Conservation (phyloP, 2,888 invertebrate genomes). For the Drosophila macrospina region DNA sequence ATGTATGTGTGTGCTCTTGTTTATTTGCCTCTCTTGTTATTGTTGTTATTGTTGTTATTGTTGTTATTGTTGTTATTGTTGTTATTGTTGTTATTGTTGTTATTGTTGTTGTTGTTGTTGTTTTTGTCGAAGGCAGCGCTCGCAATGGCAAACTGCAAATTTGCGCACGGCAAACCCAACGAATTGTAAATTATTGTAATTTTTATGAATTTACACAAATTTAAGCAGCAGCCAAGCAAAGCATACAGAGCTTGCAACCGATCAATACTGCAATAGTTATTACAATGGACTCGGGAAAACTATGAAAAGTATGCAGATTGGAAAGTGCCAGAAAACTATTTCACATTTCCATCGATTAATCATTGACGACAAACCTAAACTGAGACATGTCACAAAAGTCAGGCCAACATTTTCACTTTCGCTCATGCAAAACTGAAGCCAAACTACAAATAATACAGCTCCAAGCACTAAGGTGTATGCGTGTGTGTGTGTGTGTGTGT, state of each 20-base stretch:
- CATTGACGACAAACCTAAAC: conserved; percentile 38
- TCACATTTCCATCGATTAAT: conserved; percentile 58
- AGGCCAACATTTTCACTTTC: conserved; percentile 65
- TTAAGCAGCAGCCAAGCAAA: conserved; percentile 47
- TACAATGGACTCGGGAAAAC: too few relatives aligned
- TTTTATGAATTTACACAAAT: conserved; percentile 59
- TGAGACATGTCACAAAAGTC: conserved; percentile 50
- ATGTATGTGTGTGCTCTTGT: conserved; percentile 39
- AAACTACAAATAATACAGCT: conserved; percentile 11
- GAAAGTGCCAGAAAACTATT: conserved; percentile 28
- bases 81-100: conserved; percentile 19
- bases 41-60: conserved; percentile 32
- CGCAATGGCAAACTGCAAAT: conserved; percentile 69
- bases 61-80: conserved; percentile 49
- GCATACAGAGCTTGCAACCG: conserved; percentile 1
- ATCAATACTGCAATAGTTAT: background rate
- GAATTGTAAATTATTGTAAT: conserved; percentile 76
- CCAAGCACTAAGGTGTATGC: conserved; percentile 1
- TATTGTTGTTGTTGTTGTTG: conserved; percentile 46
- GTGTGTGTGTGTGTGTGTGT: conserved; percentile 12
- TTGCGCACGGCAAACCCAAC: conserved; percentile 72
- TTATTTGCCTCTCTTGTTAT: conserved; percentile 52
- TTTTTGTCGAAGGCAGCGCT: conserved; percentile 55
- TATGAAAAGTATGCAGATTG: conserved; percentile 4
- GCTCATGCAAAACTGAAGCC: conserved; percentile 53